Evolutionary conservation across 2,797 vertebrate genomes (phyloP), one percentile per base, ranked within the genome.

Genomic region (Pangasius krempfi): DNA sequence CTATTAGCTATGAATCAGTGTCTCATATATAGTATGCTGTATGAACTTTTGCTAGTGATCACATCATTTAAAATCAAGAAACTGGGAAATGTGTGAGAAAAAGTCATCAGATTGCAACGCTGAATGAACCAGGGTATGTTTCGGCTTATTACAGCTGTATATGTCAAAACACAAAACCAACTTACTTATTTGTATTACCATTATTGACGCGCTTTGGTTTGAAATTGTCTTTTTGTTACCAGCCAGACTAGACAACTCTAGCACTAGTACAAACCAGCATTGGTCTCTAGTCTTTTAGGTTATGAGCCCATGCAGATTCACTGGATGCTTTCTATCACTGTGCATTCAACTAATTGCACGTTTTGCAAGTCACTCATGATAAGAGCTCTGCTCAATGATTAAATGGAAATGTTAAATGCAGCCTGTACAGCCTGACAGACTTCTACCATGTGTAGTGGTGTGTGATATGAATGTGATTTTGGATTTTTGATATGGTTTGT

Each of bases 351-450:
- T 84, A 84, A 66, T 66, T 50, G 60, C 60, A 84, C 25, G 50
- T 84, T 66, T 50, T 33, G 16, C 82, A 84, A 12, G 16, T 68
- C 18, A 4, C 62, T 70, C 44, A 70, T 68, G 47, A 84, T 68
- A 52, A 52, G 8, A 33, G 44, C 44, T 66, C 60, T 66, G 62
- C 27, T 50, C 60, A 84, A 50, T 50, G 27, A 84, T 84, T 84
- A 30, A 84, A 66, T 84, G 44, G 27, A 84, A 84, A 68, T 52
- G n/a, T 68, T 84, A 33, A 84, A 84, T 84, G 62, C n/a, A 68
- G 33, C 16, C 40, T 84, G 44, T 52, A 30, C 82, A 30, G 33
- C 9, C n/a, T 50, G 56, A 62, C 13, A 44, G 56, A 56, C 80
- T 14, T 52, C 82, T 52, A 22, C 1, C 14, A 84, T n/a, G 60